Evolutionary conservation across 2,113 vertebrate genomes (phyloP).

Genomic region (Spea bombifrons): DNA sequence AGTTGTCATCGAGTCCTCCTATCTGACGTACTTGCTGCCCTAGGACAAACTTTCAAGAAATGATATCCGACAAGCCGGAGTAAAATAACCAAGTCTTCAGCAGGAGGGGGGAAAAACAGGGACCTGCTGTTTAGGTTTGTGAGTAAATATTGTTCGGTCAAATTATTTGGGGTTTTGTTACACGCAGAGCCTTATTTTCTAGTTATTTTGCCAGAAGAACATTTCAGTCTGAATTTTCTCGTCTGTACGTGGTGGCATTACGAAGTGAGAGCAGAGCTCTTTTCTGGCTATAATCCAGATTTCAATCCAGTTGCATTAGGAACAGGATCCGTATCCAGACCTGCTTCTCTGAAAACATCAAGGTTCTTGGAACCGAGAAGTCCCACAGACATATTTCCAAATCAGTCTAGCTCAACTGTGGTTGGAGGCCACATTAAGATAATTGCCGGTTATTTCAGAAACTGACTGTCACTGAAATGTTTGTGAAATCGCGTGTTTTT

Average conservation of each 20-base stretch:
- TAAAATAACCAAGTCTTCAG: neutral
- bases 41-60: constrained; percentile 4
- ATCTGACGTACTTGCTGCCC: neutral
- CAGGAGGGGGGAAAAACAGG: neutral
- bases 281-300: constrained; percentile 6
- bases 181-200: constrained; percentile 36
- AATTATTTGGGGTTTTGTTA: constrained; percentile 39
- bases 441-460: constrained; percentile 9
- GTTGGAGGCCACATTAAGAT: constrained; percentile 22
- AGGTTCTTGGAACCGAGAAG: constrained; percentile 25
- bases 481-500: neutral
- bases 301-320: constrained; percentile 28
- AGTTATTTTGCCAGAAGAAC: constrained; percentile 11
- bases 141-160: constrained; percentile 38
- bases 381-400: constrained; percentile 24
- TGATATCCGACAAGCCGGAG: neutral
- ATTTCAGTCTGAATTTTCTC: neutral
- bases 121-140: constrained; percentile 12
- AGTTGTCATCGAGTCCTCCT: neutral
- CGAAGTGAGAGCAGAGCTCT: neutral
- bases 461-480: constrained; percentile 12
- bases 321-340: constrained; percentile 26
- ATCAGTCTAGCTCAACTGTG: constrained; percentile 14
- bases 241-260: neutral
- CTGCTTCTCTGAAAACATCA: constrained; percentile 10